Evolutionary conservation across 2,113 vertebrate genomes (phyloP).

Genomic region (Todiramphus chloris): DNA sequence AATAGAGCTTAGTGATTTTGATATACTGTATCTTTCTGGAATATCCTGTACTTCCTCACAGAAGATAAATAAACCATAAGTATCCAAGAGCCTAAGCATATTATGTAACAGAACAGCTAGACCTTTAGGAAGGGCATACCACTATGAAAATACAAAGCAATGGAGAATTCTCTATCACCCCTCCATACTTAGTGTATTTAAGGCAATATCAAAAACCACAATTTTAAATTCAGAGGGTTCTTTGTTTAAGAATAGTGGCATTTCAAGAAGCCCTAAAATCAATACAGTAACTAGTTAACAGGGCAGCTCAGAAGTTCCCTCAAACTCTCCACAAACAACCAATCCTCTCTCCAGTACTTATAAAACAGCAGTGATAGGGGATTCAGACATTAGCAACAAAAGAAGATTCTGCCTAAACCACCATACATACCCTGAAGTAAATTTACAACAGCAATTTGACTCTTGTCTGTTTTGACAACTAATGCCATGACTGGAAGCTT

Average conservation of each 20-base stretch:
- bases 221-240: background rate
- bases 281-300: background rate
- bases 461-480: background rate
- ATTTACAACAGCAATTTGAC: background rate
- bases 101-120: slow-evolving; percentile 35
- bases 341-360: background rate
- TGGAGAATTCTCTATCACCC: background rate
- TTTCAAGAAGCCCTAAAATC: background rate
- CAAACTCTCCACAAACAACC: background rate
- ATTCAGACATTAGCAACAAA: background rate
- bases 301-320: background rate
- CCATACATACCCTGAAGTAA: background rate
- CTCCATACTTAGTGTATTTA: background rate
- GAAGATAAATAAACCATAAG: slow-evolving; percentile 36
- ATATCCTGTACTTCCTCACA: slow-evolving; percentile 2
- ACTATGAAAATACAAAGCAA: background rate
- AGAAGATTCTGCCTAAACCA: background rate
- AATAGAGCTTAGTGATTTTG: background rate
- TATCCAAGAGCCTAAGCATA: background rate
- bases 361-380: background rate
- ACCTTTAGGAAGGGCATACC: background rate
- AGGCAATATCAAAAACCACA: background rate
- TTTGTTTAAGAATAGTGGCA: background rate
- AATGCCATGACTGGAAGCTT: background rate
- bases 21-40: background rate